A percentile compares a stretch with the other conserved stretches of the same genome.
phyloP scores from a whole-genome alignment of 2,888 invertebrate genomes.

The Apodemia duryi region DNA sequence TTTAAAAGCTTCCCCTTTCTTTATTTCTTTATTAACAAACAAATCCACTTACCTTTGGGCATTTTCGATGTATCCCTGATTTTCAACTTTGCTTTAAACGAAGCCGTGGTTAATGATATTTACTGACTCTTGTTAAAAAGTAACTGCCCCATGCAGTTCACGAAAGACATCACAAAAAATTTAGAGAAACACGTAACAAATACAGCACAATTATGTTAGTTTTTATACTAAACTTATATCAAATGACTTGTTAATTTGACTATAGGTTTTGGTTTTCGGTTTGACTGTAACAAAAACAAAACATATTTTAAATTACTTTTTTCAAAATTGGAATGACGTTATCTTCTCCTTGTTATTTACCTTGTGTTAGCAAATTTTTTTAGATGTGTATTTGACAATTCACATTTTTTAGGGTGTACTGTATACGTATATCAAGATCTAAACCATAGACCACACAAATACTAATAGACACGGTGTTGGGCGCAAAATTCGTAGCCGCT shows the following conservation, averaged over 20 bases:
- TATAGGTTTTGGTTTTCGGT: conserved; percentile 47
- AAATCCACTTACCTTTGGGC: conserved; percentile 59
- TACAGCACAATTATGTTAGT: conserved; percentile 37
- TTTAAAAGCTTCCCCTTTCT: background rate
- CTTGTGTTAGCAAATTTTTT: too few relatives aligned
- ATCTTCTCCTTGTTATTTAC: too few relatives aligned
- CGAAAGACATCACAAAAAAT: conserved; percentile 50
- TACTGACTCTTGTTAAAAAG: conserved; percentile 34
- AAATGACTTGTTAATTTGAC: conserved; percentile 35
- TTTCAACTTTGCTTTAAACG: conserved; percentile 40
- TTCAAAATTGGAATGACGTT: too few relatives aligned
- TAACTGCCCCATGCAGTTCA: conserved; percentile 47
- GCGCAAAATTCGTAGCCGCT: too few relatives aligned
- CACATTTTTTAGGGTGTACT: too few relatives aligned
- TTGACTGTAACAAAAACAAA: conserved; percentile 43
- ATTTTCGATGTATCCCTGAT: conserved; percentile 41
- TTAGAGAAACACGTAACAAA: conserved; percentile 29
- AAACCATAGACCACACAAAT: too few relatives aligned
- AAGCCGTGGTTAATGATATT: conserved; percentile 41
- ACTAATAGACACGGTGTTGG: too few relatives aligned
- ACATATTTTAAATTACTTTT: too few relatives aligned
- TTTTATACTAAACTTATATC: conserved; percentile 34
- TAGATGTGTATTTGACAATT: too few relatives aligned
- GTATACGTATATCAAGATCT: too few relatives aligned
- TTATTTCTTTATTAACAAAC: background rate